Evolutionary conservation across 2,797 vertebrate genomes (phyloP).

Genomic region (Halcyon leucocephala): DNA sequence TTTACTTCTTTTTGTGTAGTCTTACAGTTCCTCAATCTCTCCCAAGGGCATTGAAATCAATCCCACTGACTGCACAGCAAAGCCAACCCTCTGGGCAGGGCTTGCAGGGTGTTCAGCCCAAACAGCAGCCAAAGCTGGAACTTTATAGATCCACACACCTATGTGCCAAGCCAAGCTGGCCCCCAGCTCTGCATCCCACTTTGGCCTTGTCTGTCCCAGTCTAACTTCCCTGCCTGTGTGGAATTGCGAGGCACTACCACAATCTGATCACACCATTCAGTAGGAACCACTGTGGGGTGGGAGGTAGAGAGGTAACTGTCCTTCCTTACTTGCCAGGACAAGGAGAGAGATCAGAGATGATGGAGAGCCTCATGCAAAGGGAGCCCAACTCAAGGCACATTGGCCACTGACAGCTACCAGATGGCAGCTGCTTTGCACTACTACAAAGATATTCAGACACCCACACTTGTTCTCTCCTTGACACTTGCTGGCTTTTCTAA

Average conservation of each 20-base stretch:
- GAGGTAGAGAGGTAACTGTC: not conserved
- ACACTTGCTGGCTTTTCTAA: not conserved
- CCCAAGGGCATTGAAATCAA: not conserved
- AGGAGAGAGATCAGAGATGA: not conserved
- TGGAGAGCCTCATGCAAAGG: not conserved
- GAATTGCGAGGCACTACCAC: not conserved
- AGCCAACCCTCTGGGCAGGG: not conserved
- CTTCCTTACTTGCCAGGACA: not conserved
- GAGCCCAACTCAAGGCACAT: not conserved
- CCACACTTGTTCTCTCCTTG: not conserved
- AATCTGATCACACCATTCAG: not conserved
- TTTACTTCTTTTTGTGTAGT: not conserved
- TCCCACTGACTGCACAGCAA: not conserved
- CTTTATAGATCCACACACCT: not conserved
- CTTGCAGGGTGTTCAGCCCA: not conserved
- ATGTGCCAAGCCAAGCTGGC: fast-evolving
- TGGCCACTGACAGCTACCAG: not conserved
- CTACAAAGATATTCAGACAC: not conserved
- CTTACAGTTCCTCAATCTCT: not conserved
- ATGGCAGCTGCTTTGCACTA: not conserved
- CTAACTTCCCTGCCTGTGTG: not conserved
- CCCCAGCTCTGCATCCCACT: not conserved
- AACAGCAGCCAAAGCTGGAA: not conserved
- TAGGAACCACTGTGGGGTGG: not conserved
- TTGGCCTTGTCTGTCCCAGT: not conserved